These are phyloP conservation scores for Bombus ignitus DNA, from an alignment of 1,140 invertebrate genomes.

Conservation along the genomic window DNA sequence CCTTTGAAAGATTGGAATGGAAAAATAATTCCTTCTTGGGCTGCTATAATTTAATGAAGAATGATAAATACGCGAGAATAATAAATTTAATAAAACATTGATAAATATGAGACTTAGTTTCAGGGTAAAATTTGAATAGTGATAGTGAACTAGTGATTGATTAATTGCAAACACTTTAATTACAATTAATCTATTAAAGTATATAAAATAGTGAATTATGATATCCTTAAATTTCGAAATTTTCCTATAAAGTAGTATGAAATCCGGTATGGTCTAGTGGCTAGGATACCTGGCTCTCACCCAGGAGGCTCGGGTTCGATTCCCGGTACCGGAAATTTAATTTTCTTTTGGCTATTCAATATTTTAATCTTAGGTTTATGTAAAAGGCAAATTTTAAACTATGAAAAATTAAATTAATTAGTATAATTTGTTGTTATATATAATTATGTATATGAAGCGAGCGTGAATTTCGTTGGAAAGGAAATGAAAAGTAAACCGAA, in stretches of 20 bases:
- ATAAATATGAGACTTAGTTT: not conserved
- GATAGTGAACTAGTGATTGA: fast-evolving
- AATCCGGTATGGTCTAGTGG: slow-evolving; percentile 74
- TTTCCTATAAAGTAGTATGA: fast-evolving
- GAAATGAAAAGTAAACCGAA: slow-evolving; percentile 12
- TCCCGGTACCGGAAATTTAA: slow-evolving; percentile 69
- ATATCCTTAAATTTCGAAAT: fast-evolving
- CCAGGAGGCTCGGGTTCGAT: slow-evolving; percentile 77
- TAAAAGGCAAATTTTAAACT: too few species aligned
- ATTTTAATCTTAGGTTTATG: not conserved
- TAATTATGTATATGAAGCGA: not conserved
- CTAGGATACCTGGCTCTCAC: slow-evolving; percentile 80
- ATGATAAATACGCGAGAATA: too few species aligned
- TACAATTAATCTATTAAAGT: too few species aligned
- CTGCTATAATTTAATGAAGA: not conserved
- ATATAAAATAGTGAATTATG: too few species aligned
- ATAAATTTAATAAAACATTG: not conserved
- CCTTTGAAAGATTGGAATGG: not conserved
- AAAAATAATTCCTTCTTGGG: not conserved
- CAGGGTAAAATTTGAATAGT: not conserved
- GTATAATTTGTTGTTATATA: not conserved
- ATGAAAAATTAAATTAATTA: not conserved
- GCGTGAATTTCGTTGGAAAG: too few species aligned
- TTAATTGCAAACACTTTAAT: too few species aligned
- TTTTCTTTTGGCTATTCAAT: slow-evolving; percentile 15